Evolutionary conservation across 2,113 vertebrate species (phyloP).

Genomic region (Dipodomys ordii): DNA sequence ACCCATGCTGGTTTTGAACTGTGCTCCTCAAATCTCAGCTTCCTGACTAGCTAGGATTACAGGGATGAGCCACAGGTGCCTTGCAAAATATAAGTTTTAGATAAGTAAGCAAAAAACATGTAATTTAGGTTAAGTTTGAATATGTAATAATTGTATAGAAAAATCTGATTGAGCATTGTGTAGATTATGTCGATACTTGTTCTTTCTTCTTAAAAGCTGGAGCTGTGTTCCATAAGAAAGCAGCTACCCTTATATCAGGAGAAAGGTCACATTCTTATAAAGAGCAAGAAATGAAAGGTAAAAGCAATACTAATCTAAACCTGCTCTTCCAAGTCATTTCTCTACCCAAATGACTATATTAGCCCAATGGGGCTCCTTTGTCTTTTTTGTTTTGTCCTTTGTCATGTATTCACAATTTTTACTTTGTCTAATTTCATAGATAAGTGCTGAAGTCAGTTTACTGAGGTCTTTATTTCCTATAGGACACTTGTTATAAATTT

Average conservation of each 20-base stretch:
- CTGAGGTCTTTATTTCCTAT: background rate
- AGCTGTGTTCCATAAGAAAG: no score
- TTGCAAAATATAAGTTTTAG: background rate
- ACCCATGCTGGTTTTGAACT: no score
- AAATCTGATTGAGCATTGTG: slow-evolving; percentile 21
- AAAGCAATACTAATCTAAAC: background rate
- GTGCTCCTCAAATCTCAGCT: no score
- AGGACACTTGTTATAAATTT: background rate
- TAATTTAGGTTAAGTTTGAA: background rate
- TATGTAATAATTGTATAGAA: no score
- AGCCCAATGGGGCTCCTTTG: background rate
- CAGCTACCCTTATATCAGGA: background rate
- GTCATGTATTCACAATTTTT: background rate
- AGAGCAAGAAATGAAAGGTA: background rate
- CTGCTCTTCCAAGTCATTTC: background rate
- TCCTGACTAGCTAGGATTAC: no score
- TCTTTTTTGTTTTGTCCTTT: background rate
- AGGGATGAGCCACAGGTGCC: no score
- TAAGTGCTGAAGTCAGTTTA: background rate
- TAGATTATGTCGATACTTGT: background rate
- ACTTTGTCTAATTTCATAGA: background rate
- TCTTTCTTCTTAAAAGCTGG: background rate
- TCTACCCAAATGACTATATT: no score
- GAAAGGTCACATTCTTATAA: background rate
- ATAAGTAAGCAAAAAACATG: background rate